Base-by-base conservation (phyloP, 2,888 invertebrate species). In the Leptopilina drosophilae region DNA sequence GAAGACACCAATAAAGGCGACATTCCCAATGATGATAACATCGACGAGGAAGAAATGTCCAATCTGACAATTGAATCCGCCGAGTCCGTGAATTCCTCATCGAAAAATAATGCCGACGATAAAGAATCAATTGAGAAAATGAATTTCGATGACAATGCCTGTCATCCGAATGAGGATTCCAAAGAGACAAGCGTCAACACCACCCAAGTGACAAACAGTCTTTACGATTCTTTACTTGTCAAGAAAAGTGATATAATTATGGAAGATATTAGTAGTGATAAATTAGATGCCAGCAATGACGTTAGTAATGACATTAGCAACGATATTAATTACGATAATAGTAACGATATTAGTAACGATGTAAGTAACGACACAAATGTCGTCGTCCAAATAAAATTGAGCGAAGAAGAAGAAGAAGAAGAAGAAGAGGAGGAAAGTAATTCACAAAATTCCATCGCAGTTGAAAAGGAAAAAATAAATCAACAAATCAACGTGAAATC, bases 291-390 rank as follows among this genome's bases (percentile, higher is more conserved):
- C 7, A 56, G 85, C 91, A 92, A 85, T 64, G 80, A 81, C 42
- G 77, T n/a, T 66, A 65, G 33, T 78, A 92, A 62, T 14, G 42
- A 64, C 7, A 15, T 15, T 12, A 64, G 46, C 12, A 59, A 76
- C 56, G 75, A 26, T 33, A 46, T 53, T 56, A 56, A 46, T 8
- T 33, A 59, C 15, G 75, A 59, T 75, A 15, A 9, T 62, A 76
- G 42, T 64, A 56, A 92, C 84, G 92, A 93, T 86, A 92, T 93
- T 86, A 93, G 93, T 82, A 91, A 93, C 20, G 92, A 93, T 83
- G 93, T 92, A 87, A 93, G 15, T 20, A 75, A 53, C 75, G 15
- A 46, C 15, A 53, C 4, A 15, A 26, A 15, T 67, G 11, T 15
- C 14, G 42, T 33, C 7, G 15, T 64, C n/a, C 20, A 12, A 49